Conservation (phyloP, 1,140 invertebrate genomes). For the Euwallacea similis region DNA sequence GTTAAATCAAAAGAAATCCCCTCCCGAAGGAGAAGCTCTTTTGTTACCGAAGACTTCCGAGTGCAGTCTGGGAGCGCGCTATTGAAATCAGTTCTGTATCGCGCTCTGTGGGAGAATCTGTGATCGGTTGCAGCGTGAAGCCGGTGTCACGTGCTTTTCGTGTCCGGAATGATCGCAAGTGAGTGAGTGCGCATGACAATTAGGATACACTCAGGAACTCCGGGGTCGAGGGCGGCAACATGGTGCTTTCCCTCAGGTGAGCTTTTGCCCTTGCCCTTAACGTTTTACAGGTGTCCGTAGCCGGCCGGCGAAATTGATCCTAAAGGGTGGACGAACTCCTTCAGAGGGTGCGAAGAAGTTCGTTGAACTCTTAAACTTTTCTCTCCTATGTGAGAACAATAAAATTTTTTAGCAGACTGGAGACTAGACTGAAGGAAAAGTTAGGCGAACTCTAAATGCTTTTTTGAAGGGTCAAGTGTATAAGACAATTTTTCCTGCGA, state of each 20-base stretch:
- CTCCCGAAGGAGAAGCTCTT: constrained; percentile 46
- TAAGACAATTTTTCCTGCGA: no score
- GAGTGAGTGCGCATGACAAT: constrained; percentile 39
- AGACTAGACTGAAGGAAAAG: no score
- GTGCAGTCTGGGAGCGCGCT: constrained; percentile 39
- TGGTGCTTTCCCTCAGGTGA: constrained; percentile 36
- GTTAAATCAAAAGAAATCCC: constrained; percentile 36
- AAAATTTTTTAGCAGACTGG: no score
- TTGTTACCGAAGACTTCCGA: constrained; percentile 51
- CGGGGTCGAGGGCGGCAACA: constrained; percentile 34
- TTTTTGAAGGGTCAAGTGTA: no score
- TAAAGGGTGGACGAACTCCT: no score
- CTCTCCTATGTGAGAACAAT: no score
- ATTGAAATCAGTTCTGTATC: constrained; percentile 46
- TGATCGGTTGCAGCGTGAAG: constrained; percentile 43
- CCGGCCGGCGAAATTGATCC: constrained; percentile 11
- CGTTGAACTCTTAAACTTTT: no score
- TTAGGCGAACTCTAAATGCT: no score
- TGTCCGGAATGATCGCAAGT: constrained; percentile 35
- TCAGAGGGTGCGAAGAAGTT: no score
- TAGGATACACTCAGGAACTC: constrained; percentile 18
- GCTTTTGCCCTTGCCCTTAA: constrained; percentile 27
- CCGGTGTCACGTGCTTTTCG: constrained; percentile 40
- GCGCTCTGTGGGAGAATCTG: constrained; percentile 43
- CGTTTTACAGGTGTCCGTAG: constrained; percentile 21